A percentile compares a stretch with the other conserved stretches of the same genome.
These are phyloP conservation scores for Ivindomyrus marchei DNA, from an alignment of 2,113 vertebrate species.

Conservation along the genomic window DNA sequence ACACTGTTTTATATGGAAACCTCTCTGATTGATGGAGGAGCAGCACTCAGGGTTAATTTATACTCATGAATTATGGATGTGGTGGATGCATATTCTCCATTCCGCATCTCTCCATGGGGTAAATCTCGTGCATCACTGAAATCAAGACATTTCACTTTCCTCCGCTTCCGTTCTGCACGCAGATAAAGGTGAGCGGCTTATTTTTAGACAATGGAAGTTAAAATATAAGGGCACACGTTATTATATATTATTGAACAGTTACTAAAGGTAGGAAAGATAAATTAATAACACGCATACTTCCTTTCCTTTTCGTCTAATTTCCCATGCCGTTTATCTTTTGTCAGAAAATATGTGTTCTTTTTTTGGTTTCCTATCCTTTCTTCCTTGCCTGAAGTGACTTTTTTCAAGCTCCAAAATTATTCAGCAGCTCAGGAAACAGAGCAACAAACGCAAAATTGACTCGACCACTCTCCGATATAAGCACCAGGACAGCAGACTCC, in stretches of 20 bases:
- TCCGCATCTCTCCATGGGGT: slow-evolving; percentile 75
- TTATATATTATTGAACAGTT: slow-evolving; percentile 56
- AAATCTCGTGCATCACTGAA: slow-evolving; percentile 54
- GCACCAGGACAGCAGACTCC: not conserved
- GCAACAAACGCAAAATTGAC: not conserved
- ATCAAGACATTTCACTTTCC: slow-evolving; percentile 51
- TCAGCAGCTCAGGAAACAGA: not conserved
- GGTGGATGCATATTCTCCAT: slow-evolving; percentile 65
- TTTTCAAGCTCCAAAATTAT: not conserved
- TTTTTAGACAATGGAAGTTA: slow-evolving; percentile 42
- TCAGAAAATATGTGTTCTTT: not conserved
- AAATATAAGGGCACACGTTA: slow-evolving; percentile 33
- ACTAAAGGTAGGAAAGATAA: slow-evolving; percentile 46
- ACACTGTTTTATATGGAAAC: slow-evolving; percentile 69
- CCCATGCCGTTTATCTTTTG: slow-evolving; percentile 14
- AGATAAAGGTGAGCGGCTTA: slow-evolving; percentile 28
- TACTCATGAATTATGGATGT: slow-evolving; percentile 82
- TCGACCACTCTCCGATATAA: not conserved
- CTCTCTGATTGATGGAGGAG: slow-evolving; percentile 83
- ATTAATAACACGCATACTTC: slow-evolving; percentile 43
- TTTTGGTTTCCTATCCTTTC: not conserved
- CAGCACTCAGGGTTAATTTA: slow-evolving; percentile 88
- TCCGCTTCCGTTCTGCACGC: slow-evolving; percentile 21
- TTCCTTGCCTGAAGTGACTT: not conserved
- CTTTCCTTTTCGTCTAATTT: slow-evolving; percentile 22